These are phyloP conservation scores for Eristalinus sepulchralis DNA, from an alignment of 2,888 invertebrate genomes.

Conservation along the genomic window DNA sequence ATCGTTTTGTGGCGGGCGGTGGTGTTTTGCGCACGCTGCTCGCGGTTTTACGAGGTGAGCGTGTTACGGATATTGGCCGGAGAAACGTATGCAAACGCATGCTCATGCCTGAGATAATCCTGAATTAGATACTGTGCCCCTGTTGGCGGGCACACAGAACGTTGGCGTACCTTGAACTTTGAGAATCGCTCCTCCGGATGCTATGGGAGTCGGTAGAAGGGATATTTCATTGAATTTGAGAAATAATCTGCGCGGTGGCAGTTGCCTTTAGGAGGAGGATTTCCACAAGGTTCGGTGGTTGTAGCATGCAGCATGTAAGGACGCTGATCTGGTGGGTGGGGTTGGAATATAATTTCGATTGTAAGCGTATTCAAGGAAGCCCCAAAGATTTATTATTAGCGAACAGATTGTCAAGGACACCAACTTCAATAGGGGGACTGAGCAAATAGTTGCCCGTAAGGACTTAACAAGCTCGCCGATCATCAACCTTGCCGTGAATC, in stretches of 20 bases:
- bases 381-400: too few species aligned
- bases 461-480: too few species aligned
- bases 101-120: neutral
- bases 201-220: neutral
- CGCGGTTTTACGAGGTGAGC: neutral
- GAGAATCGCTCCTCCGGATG: neutral
- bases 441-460: too few species aligned
- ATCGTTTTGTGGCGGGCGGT: neutral
- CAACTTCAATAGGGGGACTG: too few species aligned
- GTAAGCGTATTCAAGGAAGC: too few species aligned
- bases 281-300: too few species aligned
- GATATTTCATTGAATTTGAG: neutral
- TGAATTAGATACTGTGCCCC: neutral
- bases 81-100: neutral
- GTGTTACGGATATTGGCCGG: neutral
- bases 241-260: neutral
- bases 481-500: too few species aligned
- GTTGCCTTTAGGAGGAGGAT: neutral
- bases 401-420: too few species aligned
- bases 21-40: neutral
- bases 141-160: neutral
- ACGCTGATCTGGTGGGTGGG: too few species aligned
- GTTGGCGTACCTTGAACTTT: neutral
- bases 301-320: too few species aligned
- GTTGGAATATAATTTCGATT: too few species aligned